Conservation (phyloP, 2,888 invertebrate species). For the Epinotia ramella region DNA sequence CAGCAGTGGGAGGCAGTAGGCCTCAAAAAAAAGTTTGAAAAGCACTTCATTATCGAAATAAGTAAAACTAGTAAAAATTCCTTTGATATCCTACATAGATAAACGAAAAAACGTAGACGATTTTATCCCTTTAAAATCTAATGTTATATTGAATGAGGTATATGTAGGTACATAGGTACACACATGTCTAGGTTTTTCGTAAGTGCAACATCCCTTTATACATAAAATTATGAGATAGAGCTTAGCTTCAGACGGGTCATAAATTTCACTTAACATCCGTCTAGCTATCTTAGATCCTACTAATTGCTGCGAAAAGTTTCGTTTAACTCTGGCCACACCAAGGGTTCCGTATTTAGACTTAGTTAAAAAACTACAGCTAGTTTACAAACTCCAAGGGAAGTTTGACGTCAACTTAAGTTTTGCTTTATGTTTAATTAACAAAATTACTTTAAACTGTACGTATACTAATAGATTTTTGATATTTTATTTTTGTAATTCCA, state of each 20-base stretch:
- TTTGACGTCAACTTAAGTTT: background rate
- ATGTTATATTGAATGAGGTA: no score
- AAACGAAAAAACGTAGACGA: no score
- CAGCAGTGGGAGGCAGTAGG: no score
- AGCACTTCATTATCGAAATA: no score
- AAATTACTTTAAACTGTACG: background rate
- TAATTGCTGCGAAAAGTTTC: conserved; percentile 30
- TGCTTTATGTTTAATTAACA: conserved; percentile 2
- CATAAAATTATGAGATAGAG: conserved; percentile 18
- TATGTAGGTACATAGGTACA: background rate
- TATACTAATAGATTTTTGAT: background rate
- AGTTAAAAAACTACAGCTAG: conserved; percentile 16
- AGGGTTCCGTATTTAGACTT: conserved; percentile 28
- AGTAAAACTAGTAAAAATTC: no score
- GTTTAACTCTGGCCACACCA: background rate
- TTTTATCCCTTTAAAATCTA: no score
- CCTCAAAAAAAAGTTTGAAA: no score
- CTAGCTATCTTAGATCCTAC: conserved; percentile 30
- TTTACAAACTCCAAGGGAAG: background rate
- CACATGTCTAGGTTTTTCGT: background rate
- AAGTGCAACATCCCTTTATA: background rate
- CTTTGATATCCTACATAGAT: no score
- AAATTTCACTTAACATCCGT: conserved; percentile 25
- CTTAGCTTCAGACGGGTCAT: conserved; percentile 10
- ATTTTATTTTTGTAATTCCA: no score